Conservation (phyloP, 2,888 invertebrate genomes). For the Pseudoips prasinana region DNA sequence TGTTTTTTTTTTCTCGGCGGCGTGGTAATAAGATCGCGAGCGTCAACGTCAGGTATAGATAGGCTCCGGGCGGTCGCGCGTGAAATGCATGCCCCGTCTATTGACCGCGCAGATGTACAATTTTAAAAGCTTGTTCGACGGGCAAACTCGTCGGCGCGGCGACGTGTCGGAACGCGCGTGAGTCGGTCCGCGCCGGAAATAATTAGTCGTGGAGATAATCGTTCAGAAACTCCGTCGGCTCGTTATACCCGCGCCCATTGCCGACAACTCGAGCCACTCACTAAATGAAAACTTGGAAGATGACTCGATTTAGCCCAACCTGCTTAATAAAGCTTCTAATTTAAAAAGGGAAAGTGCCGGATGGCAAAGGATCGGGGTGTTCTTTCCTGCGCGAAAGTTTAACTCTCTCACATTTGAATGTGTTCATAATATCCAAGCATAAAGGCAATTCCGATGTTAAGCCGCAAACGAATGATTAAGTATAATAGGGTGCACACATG, state of each 20-base stretch:
- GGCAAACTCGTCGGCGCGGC: slow-evolving; percentile 21
- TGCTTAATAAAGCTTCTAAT: slow-evolving; percentile 31
- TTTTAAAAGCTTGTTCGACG: slow-evolving; percentile 35
- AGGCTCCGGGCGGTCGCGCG: slow-evolving; percentile 41
- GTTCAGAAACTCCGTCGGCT: slow-evolving; percentile 41
- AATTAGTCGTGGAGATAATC: slow-evolving; percentile 64
- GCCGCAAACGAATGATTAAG: slow-evolving; percentile 7
- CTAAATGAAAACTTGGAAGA: slow-evolving; percentile 35
- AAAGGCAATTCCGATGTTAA: slow-evolving; percentile 17
- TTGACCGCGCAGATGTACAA: slow-evolving; percentile 57
- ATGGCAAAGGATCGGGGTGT: slow-evolving; percentile 11
- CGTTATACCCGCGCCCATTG: slow-evolving; percentile 35
- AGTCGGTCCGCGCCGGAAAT: slow-evolving; percentile 48
- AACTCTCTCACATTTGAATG: slow-evolving; percentile 7
- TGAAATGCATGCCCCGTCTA: slow-evolving; percentile 45
- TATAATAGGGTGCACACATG: slow-evolving; percentile 39
- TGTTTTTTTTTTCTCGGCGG: slow-evolving; percentile 58
- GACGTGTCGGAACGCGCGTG: slow-evolving; percentile 34
- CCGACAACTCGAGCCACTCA: slow-evolving; percentile 31
- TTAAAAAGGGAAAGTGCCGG: slow-evolving; percentile 24
- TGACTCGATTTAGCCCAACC: slow-evolving; percentile 27
- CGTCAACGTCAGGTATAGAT: slow-evolving; percentile 74
- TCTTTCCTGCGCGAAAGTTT: slow-evolving; percentile 2
- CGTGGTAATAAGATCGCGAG: slow-evolving; percentile 72
- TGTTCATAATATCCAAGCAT: slow-evolving; percentile 12